Percentiles rank a stretch among this genome's conserved stretches.
These are phyloP conservation scores for Erythrocercus mccallii DNA, from an alignment of 2,113 vertebrate species.

Conservation along the genomic window DNA sequence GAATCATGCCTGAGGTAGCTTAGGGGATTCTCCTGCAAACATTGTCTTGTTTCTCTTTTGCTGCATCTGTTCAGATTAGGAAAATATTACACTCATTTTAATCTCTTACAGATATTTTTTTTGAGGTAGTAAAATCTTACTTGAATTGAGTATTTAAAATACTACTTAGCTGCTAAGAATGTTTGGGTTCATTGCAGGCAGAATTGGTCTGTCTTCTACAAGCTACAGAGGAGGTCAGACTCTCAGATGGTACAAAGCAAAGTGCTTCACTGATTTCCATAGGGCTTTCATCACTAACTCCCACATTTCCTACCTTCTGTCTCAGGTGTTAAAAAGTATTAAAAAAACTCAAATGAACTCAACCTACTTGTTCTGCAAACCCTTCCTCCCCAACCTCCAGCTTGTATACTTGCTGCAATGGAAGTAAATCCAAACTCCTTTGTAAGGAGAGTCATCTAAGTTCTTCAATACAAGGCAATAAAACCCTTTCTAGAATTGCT, in stretches of 20 bases:
- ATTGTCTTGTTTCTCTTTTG: neutral
- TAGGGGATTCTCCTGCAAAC: neutral
- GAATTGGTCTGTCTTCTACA: neutral
- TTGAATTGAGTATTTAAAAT: neutral
- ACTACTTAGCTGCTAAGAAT: neutral
- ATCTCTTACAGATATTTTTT: neutral
- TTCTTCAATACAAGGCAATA: neutral
- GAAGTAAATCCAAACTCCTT: neutral
- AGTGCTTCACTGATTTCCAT: neutral
- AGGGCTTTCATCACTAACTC: neutral
- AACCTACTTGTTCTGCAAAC: neutral
- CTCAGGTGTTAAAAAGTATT: neutral
- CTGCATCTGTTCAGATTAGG: neutral
- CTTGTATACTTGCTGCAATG: neutral
- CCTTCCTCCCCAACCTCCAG: fast-evolving
- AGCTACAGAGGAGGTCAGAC: neutral
- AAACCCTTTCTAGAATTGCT: neutral
- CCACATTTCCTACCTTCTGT: neutral
- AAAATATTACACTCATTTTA: neutral
- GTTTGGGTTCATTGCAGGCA: neutral
- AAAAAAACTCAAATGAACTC: neutral
- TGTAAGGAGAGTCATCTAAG: neutral
- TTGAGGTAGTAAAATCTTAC: neutral
- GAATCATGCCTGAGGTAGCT: neutral
- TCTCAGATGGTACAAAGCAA: neutral